Percentiles rank a stretch among this genome's conserved stretches.
Conservation (phyloP, 2,888 invertebrate species). For the Cosmia pyralina region DNA sequence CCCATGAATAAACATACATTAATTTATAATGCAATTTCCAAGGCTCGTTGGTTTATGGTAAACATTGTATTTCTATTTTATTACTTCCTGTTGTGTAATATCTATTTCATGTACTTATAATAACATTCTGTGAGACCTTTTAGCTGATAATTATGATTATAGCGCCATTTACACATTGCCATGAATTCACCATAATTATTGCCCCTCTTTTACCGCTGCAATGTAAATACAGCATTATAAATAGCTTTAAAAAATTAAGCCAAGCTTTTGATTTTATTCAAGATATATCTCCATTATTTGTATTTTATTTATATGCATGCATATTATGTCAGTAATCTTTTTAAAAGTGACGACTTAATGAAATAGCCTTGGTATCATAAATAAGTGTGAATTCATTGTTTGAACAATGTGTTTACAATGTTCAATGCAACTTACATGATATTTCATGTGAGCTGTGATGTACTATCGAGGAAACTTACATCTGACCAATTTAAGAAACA, state of each 20-base stretch:
- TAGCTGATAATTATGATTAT: too few species aligned
- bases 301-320: not conserved
- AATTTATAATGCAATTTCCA: not conserved
- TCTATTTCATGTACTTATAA: not conserved
- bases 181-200: not conserved
- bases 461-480: too few species aligned
- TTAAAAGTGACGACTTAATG: slow-evolving; percentile 2
- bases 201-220: not conserved
- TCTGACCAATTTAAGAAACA: too few species aligned
- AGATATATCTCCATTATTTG: not conserved
- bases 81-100: not conserved
- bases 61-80: not conserved
- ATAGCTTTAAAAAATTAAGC: not conserved
- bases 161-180: not conserved
- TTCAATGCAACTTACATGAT: slow-evolving; percentile 5
- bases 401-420: slow-evolving; percentile 15
- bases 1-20: not conserved
- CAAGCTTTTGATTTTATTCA: not conserved
- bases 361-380: slow-evolving; percentile 19
- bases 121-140: not conserved
- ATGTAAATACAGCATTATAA: not conserved
- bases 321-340: slow-evolving; percentile 10
- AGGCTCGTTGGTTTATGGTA: fast-evolving
- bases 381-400: slow-evolving; percentile 23
- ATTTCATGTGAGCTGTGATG: not conserved